Percentiles rank a stretch among this genome's conserved stretches.
These are phyloP conservation scores for Rhabdophis nuchalis DNA, from an alignment of 2,797 vertebrate genomes.

Conservation along the genomic window DNA sequence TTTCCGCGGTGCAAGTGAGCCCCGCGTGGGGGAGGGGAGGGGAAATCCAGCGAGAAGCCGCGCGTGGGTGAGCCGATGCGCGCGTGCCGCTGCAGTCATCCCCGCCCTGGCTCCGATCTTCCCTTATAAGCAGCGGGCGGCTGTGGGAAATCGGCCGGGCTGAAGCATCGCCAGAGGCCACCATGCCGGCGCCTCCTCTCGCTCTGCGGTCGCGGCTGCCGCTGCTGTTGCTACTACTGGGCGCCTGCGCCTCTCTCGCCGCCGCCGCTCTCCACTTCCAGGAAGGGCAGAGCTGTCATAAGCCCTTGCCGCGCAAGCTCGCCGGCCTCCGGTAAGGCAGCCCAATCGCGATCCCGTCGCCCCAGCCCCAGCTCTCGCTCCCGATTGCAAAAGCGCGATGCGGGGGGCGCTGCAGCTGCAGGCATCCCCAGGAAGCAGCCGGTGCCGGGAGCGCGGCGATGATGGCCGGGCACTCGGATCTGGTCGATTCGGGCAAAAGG, in stretches of 20 bases:
- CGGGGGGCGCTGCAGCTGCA: neutral
- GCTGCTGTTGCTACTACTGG: neutral
- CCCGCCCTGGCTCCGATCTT: neutral
- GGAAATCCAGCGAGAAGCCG: neutral
- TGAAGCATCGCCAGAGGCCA: neutral
- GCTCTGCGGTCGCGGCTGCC: neutral
- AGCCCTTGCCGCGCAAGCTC: neutral
- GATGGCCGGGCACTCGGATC: neutral
- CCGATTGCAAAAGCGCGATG: neutral
- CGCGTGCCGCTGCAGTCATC: neutral
- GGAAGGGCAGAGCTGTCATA: neutral
- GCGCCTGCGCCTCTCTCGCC: neutral
- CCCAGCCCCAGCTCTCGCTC: neutral
- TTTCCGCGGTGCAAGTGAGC: neutral
- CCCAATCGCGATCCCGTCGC: neutral
- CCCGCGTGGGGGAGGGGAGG: fast-evolving
- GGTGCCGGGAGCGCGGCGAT: neutral
- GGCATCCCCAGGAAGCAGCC: neutral
- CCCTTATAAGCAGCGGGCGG: neutral
- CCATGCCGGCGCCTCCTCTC: neutral
- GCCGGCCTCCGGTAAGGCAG: neutral
- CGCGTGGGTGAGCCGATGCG: neutral
- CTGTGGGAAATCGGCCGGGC: neutral
- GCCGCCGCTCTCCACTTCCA: neutral
- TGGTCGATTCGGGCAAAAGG: neutral